These are phyloP conservation scores for Julus scandinavius DNA, from an alignment of 2,888 invertebrate genomes.

Conservation along the genomic window DNA sequence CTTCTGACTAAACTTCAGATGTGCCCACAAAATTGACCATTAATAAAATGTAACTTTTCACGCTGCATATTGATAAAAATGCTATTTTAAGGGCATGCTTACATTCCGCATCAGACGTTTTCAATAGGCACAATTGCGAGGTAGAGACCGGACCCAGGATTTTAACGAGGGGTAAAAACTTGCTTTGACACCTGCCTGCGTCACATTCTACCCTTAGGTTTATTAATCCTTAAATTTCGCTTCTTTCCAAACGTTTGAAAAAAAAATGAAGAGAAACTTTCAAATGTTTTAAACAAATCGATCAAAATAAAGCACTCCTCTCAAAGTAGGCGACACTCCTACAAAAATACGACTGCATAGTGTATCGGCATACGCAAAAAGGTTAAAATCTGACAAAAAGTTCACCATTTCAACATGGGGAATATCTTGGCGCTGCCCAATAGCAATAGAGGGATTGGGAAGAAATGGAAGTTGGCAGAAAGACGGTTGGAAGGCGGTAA, in stretches of 20 bases:
- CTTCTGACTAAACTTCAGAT: no score
- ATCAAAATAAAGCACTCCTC: constrained; percentile 47
- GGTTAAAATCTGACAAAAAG: constrained; percentile 48
- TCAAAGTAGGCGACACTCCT: constrained; percentile 35
- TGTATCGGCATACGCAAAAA: constrained; percentile 45
- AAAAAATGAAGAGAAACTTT: constrained; percentile 36
- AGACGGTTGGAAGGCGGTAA: constrained; percentile 40
- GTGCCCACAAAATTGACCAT: no score
- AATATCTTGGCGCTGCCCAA: neutral
- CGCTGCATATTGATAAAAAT: no score
- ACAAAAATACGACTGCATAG: constrained; percentile 55
- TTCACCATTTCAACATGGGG: constrained; percentile 42
- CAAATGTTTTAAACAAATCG: neutral
- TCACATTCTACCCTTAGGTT: constrained; percentile 50
- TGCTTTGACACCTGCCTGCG: neutral
- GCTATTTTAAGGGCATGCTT: no score
- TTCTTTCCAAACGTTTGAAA: constrained; percentile 48
- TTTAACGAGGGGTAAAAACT: no score
- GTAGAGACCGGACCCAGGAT: no score
- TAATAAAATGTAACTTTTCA: no score
- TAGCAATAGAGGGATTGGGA: constrained; percentile 34
- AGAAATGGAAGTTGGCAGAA: constrained; percentile 37
- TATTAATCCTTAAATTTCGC: constrained; percentile 49
- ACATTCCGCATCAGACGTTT: no score
- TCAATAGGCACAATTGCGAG: no score